Base-by-base conservation (phyloP, 2,113 vertebrate genomes). In the Sakesphorus luctuosus region DNA sequence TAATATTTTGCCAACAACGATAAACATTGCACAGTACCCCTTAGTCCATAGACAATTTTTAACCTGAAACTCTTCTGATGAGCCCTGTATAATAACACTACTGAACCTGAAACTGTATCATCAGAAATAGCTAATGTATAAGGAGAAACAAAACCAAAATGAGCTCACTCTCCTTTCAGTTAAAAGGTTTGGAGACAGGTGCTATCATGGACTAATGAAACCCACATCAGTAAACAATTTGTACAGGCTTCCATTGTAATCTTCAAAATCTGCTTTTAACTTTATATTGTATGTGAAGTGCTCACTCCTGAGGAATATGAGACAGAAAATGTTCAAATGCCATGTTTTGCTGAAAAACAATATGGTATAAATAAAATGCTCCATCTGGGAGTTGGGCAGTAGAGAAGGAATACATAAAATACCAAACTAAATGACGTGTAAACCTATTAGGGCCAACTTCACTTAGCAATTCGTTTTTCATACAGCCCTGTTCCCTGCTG, bases 391-490 rank as follows among this genome's bases (percentile, higher is more conserved):
- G 78, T 28, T 83, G 74, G 96, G 74, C 40, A 79, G 74, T 40
- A 93, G 55, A 81, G 62, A 90, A 4, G 52, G 46, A 94, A 94
- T 25, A 74, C 25, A 69, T 43, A 75, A 21, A 81, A 82, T 68
- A 95, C 92, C 89, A 96, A 73, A 94, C 63, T 93, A 95, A 96
- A 97, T 82, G 61, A 97, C 31, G 50, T 89, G 86, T 92, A 93
- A 97, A 97, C 86, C 94, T 96, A 96, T 92, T 90, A 95, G 93
- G 80, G 89, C 43, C 28, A 24, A 96, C 89, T 95, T 97, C 93
- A 95, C 81, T 96, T 97, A 91, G 94, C 33, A 17, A 88, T 91
- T 97, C 50, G 52, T 92, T 98, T 97, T 95, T 96, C 87, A 87
- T 77, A 87, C 50, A 96, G 72, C 63, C 69, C 50, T 79, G 85